A percentile compares a stretch with the other conserved stretches of the same genome.
Evolutionary conservation across 1,140 invertebrate genomes (phyloP).

Genomic region (Phenacoccus solenopsis): DNA sequence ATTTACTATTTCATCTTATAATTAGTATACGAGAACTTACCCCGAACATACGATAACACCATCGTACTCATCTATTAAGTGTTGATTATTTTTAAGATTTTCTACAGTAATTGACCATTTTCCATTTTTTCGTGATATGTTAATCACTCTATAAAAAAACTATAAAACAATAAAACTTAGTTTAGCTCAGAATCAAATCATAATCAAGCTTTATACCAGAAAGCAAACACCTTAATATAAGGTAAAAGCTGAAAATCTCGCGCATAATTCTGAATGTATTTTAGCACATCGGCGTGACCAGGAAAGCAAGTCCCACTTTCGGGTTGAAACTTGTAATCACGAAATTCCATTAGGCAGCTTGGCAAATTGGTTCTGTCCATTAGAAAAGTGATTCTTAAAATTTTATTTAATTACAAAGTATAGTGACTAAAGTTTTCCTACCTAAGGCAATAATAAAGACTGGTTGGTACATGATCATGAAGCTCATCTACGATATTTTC

Average conservation of each 20-base stretch:
- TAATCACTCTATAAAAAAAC: constrained; percentile 25
- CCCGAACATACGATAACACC: constrained; percentile 52
- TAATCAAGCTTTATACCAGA: too few species aligned
- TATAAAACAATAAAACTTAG: too few species aligned
- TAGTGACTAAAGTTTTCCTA: constrained; percentile 35
- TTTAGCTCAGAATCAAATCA: too few species aligned
- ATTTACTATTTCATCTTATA: too few species aligned
- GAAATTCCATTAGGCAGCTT: constrained; percentile 80
- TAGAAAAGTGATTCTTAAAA: too few species aligned
- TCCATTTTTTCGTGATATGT: constrained; percentile 32
- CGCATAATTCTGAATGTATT: constrained; percentile 50
- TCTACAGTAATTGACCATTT: constrained; percentile 35
- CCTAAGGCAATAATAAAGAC: constrained; percentile 75
- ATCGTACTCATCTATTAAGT: constrained; percentile 37
- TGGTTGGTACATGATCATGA: constrained; percentile 66
- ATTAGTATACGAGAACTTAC: too few species aligned
- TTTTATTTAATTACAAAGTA: background rate
- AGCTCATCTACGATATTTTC: constrained; percentile 51
- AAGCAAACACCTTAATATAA: constrained; percentile 39
- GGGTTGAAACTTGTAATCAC: constrained; percentile 51
- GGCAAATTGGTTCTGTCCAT: constrained; percentile 75
- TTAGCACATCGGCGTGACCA: constrained; percentile 43
- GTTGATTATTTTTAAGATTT: constrained; percentile 33
- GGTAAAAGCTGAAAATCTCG: constrained; percentile 38
- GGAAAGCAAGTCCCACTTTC: constrained; percentile 36